phyloP scores from a whole-genome alignment of 2,797 vertebrate genomes.

The Anguilla anguilla region DNA sequence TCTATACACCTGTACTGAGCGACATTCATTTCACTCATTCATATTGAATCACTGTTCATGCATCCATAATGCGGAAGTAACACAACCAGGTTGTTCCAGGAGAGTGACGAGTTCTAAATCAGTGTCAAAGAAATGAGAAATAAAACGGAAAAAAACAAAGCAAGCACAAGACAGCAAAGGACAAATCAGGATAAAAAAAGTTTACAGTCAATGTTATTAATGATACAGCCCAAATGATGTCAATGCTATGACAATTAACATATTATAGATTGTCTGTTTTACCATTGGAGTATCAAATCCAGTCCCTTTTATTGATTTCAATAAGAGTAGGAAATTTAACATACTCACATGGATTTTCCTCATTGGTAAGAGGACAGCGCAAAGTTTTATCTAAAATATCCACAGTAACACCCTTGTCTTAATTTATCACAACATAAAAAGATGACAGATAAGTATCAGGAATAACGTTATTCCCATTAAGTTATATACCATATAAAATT shows the following conservation, averaged over 20 bases:
- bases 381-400: background rate
- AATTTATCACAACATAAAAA: background rate
- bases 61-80: background rate
- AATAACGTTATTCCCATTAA: background rate
- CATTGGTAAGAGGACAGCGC: background rate
- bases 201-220: background rate
- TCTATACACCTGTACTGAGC: background rate
- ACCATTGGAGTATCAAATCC: background rate
- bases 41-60: background rate
- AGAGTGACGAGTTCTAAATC: background rate
- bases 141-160: background rate
- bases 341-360: background rate
- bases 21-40: background rate
- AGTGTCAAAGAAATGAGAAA: background rate
- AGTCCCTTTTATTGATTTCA: background rate
- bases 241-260: background rate
- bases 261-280: constrained; percentile 3
- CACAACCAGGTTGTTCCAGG: background rate
- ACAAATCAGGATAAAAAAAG: background rate
- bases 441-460: background rate
- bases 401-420: background rate
- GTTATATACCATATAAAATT: constrained; percentile 10
- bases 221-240: background rate
- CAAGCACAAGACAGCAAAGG: background rate
- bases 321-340: background rate